Evolutionary conservation across 2,113 vertebrate genomes (phyloP).

Genomic region (Eulacestoma nigropectus): DNA sequence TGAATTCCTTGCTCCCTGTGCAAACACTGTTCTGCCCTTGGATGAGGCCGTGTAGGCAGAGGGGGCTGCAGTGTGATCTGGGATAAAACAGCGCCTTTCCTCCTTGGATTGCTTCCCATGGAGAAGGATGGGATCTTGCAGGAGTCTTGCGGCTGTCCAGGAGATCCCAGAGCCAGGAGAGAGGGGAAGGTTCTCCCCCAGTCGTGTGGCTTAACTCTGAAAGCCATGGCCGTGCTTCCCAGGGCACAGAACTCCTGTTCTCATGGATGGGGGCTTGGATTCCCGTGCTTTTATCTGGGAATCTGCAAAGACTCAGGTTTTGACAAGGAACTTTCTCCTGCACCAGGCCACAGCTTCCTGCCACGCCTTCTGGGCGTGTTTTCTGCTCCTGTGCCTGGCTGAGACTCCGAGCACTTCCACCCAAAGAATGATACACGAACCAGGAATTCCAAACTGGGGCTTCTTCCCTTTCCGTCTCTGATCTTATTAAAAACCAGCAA

Average conservation of each 20-base stretch:
- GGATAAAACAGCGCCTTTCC: neutral
- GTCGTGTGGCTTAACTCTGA: accelerated
- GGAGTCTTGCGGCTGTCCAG: neutral
- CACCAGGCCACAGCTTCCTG: neutral
- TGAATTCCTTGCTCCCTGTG: neutral
- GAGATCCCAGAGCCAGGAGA: neutral
- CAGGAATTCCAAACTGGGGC: neutral
- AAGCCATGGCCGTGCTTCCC: accelerated
- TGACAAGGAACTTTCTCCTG: neutral
- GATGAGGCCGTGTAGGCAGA: neutral
- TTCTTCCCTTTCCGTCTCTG: neutral
- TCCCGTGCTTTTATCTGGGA: neutral
- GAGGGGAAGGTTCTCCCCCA: neutral
- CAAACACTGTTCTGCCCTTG: neutral
- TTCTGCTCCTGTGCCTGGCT: neutral
- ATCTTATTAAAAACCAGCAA: neutral
- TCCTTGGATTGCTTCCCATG: neutral
- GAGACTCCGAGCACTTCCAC: neutral
- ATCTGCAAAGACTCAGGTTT: neutral
- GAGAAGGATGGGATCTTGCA: neutral
- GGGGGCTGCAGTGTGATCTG: neutral
- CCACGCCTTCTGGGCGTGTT: accelerated
- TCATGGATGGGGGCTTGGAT: neutral
- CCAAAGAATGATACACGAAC: neutral
- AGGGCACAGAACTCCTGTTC: accelerated